A percentile compares a stretch with the other conserved stretches of the same genome.
Conservation (phyloP, 2,797 vertebrate species). For the Heterohyrax brucei region DNA sequence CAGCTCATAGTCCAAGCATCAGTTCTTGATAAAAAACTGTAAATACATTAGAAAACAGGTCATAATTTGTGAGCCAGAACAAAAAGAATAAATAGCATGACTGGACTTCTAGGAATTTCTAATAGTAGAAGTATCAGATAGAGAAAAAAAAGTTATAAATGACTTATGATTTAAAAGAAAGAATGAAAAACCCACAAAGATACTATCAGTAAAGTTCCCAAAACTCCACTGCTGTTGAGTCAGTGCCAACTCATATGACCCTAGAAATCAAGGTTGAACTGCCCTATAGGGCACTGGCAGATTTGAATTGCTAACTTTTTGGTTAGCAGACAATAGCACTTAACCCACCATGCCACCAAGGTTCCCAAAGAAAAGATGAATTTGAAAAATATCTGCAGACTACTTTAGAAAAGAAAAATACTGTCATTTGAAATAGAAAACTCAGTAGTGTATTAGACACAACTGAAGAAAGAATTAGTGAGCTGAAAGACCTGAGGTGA, state of each 20-base stretch:
- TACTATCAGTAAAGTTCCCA: background rate
- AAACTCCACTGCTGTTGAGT: too few species aligned
- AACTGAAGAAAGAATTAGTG: slow-evolving; percentile 38
- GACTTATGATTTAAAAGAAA: background rate
- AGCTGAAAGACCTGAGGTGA: slow-evolving; percentile 44
- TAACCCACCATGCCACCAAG: too few species aligned
- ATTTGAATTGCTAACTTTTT: too few species aligned
- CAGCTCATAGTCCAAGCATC: background rate
- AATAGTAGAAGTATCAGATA: background rate
- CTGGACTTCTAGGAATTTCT: background rate
- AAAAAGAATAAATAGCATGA: background rate
- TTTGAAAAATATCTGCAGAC: slow-evolving; percentile 14
- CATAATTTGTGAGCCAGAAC: background rate
- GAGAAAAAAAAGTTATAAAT: background rate
- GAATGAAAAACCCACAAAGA: background rate
- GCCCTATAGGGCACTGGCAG: too few species aligned
- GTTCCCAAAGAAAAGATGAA: background rate
- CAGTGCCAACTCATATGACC: too few species aligned
- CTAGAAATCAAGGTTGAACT: too few species aligned
- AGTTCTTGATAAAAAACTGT: background rate
- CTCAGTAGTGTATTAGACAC: background rate
- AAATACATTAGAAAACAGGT: background rate
- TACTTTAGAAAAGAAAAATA: slow-evolving; percentile 51
- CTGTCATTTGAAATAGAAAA: slow-evolving; percentile 25
- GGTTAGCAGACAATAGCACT: too few species aligned